Base-by-base conservation (phyloP, 2,113 vertebrate genomes). In the Etheostoma spectabile region DNA sequence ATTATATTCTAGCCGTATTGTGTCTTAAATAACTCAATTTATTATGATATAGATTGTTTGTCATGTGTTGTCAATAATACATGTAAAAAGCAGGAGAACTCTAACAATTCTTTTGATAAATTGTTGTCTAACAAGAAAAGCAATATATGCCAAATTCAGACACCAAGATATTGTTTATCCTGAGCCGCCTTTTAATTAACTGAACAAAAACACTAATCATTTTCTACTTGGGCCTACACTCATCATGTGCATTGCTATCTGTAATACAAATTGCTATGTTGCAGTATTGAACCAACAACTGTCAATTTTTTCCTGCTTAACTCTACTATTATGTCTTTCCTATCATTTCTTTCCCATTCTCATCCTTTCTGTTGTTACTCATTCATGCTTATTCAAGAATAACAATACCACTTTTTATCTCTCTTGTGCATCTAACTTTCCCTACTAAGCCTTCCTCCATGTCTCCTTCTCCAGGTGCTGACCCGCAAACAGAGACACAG, bases 401-500 rank as follows among this genome's bases (percentile, higher is more conserved):
- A 64, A 70, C 60, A 52, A 66, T 59, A 62, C 46, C 7, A n/a
- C 55, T 56, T 27, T 42, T 55, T 10, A 56, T 83, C 38, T 33
- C 13, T 45, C 13, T n/a, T 57, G 13, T 56, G 18, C 62, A 67
- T 84, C 69, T 30, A 11, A 61, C 67, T 70, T 59, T 59, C 2
- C 45, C n/a, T 33, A 1, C 24, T 33, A n/a, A 72, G 6, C n/a
- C 24, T 35, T 61, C 21, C 6, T 62, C 13, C 30, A 1, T 22
- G 27, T 70, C 51, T 14, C 27, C 56, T 46, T 7, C 18, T 65
- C 1, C 73, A 98, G 97, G 96, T 59, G 89, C 75, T 38, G 95
- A 96, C 67, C 92, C 92, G 0, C 91, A 93, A 76, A 91, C 93
- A 0, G 94, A 95, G 60, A 89, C 86, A 33, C 93, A 93, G 5